Evolutionary conservation across 2,888 invertebrate species (phyloP), one percentile per base, ranked within the genome.

Genomic region (Folsomia manolachei): DNA sequence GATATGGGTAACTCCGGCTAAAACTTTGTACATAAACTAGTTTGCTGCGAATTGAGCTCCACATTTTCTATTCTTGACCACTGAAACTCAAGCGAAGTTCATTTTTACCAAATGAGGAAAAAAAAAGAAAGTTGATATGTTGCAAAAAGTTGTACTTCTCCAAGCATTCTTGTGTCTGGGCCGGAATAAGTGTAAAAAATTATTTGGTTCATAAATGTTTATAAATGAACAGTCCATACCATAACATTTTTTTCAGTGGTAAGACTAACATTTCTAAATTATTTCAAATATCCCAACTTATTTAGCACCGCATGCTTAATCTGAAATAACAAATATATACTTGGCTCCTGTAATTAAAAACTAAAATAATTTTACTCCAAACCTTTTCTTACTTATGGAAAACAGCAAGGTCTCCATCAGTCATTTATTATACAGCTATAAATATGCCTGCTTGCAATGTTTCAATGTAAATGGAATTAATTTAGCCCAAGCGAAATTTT

Each of bases 121-220:
- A 25, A 2, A 62, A 62, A 62, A 62, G 62, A 62, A 62, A 62
- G 24, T 62, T 62, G 24, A 1, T 24, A 62, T 62, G 21, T 62
- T 18, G 62, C 23, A 11, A 62, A 7, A 62, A 62, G 23, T 62
- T 60, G n/a, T 62, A 18, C 62, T 62, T 62, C 24, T 23, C 2
- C 23, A 24, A 18, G n/a, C 9, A 23, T 62, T 23, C 62, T 4
- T 9, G 39, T 39, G 4, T 4, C 14, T 39, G 39, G n/a, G n/a
- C n/a, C n/a, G n/a, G n/a, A n/a, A n/a, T n/a, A n/a, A n/a, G n/a
- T n/a, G n/a, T n/a, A n/a, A n/a, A n/a, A n/a, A n/a, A n/a, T n/a
- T n/a, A 39, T 9, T 39, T 39, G 39, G 39, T 39, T 39, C 39
- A 39, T 39, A 39, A 39, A 39, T 24, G 24, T 19, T 56, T 23